phyloP scores from a whole-genome alignment of 2,888 invertebrate genomes.

The Ariolimax columbianus region DNA sequence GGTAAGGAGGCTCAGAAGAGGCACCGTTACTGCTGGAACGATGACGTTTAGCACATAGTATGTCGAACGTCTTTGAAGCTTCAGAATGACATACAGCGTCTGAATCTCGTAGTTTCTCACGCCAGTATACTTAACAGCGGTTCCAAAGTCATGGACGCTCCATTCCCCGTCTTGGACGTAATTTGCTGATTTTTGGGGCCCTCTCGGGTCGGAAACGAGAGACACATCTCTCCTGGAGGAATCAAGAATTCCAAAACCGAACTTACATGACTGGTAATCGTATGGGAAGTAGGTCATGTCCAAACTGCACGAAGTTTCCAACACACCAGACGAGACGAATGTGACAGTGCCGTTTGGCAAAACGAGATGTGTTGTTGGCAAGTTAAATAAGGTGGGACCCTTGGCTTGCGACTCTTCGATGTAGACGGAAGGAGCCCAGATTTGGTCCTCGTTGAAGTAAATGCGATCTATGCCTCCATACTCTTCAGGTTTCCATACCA shows the following conservation, averaged over 20 bases:
- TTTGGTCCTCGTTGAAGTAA: slow-evolving; percentile 40
- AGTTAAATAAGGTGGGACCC: slow-evolving; percentile 34
- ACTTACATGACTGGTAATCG: slow-evolving; percentile 43
- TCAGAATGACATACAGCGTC: slow-evolving; percentile 36
- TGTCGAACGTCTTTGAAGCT: slow-evolving; percentile 35
- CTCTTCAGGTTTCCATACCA: slow-evolving; percentile 11
- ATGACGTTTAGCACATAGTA: slow-evolving; percentile 44
- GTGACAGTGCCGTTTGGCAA: slow-evolving; percentile 37
- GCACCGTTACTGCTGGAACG: slow-evolving; percentile 42
- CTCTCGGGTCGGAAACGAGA: neutral
- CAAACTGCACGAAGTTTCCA: slow-evolving; percentile 46
- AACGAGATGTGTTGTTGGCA: slow-evolving; percentile 38
- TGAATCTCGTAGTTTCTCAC: slow-evolving; percentile 36
- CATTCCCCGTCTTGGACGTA: slow-evolving; percentile 40
- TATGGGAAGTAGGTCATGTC: slow-evolving; percentile 55
- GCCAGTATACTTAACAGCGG: slow-evolving; percentile 2
- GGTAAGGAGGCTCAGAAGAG: slow-evolving; percentile 37
- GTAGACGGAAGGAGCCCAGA: slow-evolving; percentile 42
- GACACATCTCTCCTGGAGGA: slow-evolving; percentile 35
- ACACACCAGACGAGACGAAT: slow-evolving; percentile 31
- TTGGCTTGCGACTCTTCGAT: slow-evolving; percentile 35
- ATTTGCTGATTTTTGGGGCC: slow-evolving; percentile 13
- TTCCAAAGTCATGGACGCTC: slow-evolving; percentile 29
- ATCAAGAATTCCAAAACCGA: slow-evolving; percentile 37
- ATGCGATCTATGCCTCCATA: slow-evolving; percentile 41